These are phyloP conservation scores for Apamea crenata DNA, from an alignment of 2,888 invertebrate genomes.

Conservation along the genomic window DNA sequence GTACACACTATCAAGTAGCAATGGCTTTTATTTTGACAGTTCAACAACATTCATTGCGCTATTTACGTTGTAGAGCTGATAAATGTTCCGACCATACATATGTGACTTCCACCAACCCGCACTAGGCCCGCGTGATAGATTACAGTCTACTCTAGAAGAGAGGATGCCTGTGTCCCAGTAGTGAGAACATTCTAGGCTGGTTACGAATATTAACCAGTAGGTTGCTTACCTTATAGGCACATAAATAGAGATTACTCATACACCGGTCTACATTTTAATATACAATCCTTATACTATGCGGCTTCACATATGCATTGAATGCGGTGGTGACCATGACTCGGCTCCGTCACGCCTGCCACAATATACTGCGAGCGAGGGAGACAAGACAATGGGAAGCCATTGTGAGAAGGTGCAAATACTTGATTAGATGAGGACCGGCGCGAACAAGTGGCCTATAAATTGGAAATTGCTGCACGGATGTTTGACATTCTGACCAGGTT, in stretches of 20 bases:
- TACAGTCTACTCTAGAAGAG: no score
- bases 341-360: constrained; percentile 1
- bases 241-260: constrained; percentile 22
- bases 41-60: background rate
- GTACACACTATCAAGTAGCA: background rate
- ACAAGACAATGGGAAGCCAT: constrained; percentile 37
- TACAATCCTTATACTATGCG: constrained; percentile 5
- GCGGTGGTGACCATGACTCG: constrained; percentile 46
- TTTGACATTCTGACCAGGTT: constrained; percentile 4
- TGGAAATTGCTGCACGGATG: constrained; percentile 31
- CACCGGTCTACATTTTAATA: background rate
- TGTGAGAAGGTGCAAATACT: constrained; percentile 20
- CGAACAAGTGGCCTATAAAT: constrained; percentile 28
- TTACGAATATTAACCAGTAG: no score
- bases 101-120: no score
- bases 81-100: no score
- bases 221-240: background rate
- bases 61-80: background rate
- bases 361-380: constrained; percentile 26
- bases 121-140: no score
- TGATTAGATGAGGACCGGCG: constrained; percentile 18
- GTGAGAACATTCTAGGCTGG: no score
- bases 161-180: no score
- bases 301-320: constrained; percentile 31
- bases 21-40: background rate